Evolutionary conservation across 2,888 invertebrate genomes (phyloP), one percentile per base, ranked within the genome.

Genomic region (Eupithecia tripunctaria): DNA sequence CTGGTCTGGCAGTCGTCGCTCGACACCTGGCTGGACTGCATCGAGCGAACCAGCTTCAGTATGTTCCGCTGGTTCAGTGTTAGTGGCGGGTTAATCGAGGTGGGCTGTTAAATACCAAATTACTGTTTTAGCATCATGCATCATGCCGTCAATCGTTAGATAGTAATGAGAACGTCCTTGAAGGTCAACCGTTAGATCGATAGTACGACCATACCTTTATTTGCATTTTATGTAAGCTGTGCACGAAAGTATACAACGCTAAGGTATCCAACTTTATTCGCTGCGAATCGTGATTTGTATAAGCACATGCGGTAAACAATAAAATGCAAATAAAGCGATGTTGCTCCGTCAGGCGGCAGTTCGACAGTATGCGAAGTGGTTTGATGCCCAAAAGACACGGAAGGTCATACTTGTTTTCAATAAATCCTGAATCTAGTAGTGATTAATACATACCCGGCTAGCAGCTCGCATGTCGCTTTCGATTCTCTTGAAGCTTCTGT

Each of bases 401-500:
- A 79, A 82, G 81, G 81, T 82, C 80, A 81, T 59, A 81, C 82
- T 80, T 75, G 74, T 81, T 82, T 82, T 82, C 73, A 73, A 29
- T 60, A 75, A 70, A 43, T 73, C 63, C 15, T 67, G 56, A 71
- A 67, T 29, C 69, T 78, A 71, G 68, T 74, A 27, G 29, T 77
- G 70, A 74, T 72, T 47, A 71, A 73, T 76, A 85, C 93, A 88
- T 85, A 94, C 95, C 87, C 94, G 89, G 83, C 95, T 92, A 60
- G 94, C 94, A 70, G 95, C 90, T 80, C 95, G 88, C 94, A 94
- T 94, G 70, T 94, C 94, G 79, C 87, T 94, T 79, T 95, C 96
- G 89, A 96, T 96, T 81, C 95, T 95, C 85, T 96, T 96, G 85
- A 97, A 96, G 88, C 97, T 97, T 84, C 96, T 95, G 84, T 97